These are phyloP conservation scores for Echinops telfairi DNA, from an alignment of 2,113 vertebrate species.

Conservation along the genomic window DNA sequence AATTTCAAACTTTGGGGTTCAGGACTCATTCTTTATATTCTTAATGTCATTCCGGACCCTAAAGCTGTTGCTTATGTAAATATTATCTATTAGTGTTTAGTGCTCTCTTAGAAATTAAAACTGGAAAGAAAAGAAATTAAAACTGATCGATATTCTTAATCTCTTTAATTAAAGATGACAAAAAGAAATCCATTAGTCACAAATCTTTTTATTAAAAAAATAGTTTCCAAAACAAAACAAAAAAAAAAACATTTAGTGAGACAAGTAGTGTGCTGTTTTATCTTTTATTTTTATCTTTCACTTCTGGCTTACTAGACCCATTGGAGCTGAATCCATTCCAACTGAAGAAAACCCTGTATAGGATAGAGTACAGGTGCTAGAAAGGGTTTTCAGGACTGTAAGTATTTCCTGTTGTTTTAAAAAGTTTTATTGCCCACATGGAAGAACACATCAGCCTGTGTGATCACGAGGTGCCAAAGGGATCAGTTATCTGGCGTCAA, in stretches of 20 bases:
- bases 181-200: conserved; percentile 5
- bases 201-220: conserved; percentile 48
- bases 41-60: neutral
- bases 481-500: no score
- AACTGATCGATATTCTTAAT: neutral
- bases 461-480: no score
- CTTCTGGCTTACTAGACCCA: neutral
- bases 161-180: neutral
- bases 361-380: no score
- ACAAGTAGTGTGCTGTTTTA: conserved; percentile 8
- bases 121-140: conserved; percentile 38
- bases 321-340: no score
- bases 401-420: no score
- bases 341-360: no score
- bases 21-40: neutral
- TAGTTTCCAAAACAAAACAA: neutral
- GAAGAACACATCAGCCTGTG: no score
- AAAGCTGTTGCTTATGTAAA: neutral
- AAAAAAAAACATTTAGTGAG: neutral
- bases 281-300: neutral
- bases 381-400: no score
- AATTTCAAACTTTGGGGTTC: conserved; percentile 19
- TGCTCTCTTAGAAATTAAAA: conserved; percentile 40
- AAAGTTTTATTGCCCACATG: no score
- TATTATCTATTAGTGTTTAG: neutral